Percentiles rank a stretch among this genome's conserved stretches.
phyloP scores from a whole-genome alignment of 2,113 vertebrate species.

The Ia io region DNA sequence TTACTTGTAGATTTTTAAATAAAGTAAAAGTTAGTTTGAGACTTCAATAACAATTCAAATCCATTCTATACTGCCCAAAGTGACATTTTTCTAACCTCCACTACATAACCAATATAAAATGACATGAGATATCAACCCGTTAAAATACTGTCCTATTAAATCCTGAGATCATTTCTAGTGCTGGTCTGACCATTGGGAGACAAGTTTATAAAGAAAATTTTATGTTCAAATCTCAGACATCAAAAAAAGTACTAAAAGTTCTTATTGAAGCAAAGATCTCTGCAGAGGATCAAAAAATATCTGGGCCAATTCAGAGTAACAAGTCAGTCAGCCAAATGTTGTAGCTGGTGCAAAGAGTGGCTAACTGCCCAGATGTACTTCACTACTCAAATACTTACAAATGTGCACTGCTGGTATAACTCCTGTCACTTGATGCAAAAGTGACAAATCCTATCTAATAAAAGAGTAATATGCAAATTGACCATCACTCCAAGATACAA shows the following conservation, averaged over 20 bases:
- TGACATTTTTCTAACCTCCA: conserved; percentile 21
- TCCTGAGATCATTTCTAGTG: conserved; percentile 11
- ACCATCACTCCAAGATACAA: too few relatives aligned
- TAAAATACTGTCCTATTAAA: conserved; percentile 17
- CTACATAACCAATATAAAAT: conserved; percentile 8
- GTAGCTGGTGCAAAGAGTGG: neutral
- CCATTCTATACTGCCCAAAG: neutral
- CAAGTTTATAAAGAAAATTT: neutral
- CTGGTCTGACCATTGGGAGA: neutral
- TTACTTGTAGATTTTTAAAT: conserved; percentile 14
- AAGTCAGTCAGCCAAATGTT: neutral
- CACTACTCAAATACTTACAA: conserved; percentile 17
- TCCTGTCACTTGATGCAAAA: conserved; percentile 37
- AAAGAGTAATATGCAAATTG: too few relatives aligned
- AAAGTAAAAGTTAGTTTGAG: neutral
- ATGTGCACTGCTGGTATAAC: neutral
- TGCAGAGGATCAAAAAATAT: conserved; percentile 19
- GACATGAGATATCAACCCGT: neutral
- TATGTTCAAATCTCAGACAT: conserved; percentile 27
- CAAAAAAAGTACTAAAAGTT: neutral
- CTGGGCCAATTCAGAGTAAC: neutral
- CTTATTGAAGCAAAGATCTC: conserved; percentile 33
- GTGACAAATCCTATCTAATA: neutral
- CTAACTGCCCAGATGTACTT: neutral
- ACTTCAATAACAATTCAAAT: conserved; percentile 6